Percentiles rank a stretch among this genome's conserved stretches.
These are phyloP conservation scores for Agapostemon virescens DNA, from an alignment of 2,888 invertebrate species.

Conservation along the genomic window DNA sequence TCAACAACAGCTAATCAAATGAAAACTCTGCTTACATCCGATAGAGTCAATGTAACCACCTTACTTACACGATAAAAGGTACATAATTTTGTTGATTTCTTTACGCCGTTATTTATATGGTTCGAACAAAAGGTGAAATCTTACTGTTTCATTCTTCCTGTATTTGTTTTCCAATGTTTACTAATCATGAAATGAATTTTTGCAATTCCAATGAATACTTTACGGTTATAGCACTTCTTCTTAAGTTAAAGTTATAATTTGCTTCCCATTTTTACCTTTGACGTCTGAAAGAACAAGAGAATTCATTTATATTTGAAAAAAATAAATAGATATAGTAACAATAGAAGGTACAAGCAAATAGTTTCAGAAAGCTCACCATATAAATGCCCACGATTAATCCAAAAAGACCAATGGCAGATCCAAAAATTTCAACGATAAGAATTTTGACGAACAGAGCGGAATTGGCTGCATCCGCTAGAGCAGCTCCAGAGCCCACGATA, in stretches of 20 bases:
- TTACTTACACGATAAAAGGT: constrained; percentile 1
- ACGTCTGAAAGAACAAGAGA: constrained; percentile 80
- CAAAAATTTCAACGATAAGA: constrained; percentile 99
- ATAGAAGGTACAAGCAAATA: neutral
- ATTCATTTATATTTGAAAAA: constrained; percentile 7
- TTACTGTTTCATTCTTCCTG: constrained; percentile 4
- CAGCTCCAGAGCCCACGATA: constrained; percentile 99
- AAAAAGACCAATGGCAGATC: constrained; percentile 98
- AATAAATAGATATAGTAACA: too few relatives aligned
- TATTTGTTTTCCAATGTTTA: constrained; percentile 23
- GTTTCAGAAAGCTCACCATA: constrained; percentile 83
- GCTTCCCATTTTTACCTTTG: constrained; percentile 88
- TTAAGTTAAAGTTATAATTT: constrained; percentile 46
- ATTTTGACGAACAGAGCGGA: constrained; percentile 98
- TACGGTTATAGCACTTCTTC: constrained; percentile 1
- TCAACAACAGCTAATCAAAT: neutral
- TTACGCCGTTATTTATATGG: neutral
- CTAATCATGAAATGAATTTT: constrained; percentile 60
- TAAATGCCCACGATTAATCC: constrained; percentile 99
- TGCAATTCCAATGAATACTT: constrained; percentile 47
- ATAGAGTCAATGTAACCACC: neutral
- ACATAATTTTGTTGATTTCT: too few relatives aligned
- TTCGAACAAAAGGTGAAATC: constrained; percentile 14
- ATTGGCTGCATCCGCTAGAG: constrained; percentile 98
- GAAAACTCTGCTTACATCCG: constrained; percentile 25